Evolutionary conservation across 2,113 vertebrate species (phyloP).

Genomic region (Typhlomys cinereus): DNA sequence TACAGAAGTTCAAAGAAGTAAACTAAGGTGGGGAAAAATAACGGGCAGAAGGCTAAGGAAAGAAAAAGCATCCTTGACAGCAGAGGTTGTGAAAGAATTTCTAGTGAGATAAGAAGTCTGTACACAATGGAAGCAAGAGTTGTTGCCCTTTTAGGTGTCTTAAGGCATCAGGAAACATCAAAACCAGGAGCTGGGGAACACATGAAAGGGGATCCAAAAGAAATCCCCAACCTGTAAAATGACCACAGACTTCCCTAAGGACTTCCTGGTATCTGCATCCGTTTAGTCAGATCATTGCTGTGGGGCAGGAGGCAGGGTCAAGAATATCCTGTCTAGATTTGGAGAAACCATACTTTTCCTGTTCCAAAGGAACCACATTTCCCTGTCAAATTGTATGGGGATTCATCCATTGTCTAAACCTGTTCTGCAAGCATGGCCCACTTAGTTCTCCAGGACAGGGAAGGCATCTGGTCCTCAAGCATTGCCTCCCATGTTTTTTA

Average conservation of each 20-base stretch:
- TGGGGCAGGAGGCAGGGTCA: not conserved
- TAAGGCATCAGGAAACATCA: not conserved
- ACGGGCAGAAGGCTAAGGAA: not conserved
- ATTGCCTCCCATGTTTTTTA: not conserved
- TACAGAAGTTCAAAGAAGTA: slow-evolving; percentile 13
- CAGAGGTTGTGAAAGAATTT: not conserved
- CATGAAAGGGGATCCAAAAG: not conserved
- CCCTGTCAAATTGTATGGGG: not conserved
- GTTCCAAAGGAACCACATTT: not conserved
- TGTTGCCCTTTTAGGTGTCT: not conserved
- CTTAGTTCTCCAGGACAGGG: not conserved
- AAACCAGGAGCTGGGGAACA: not conserved
- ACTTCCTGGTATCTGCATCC: not conserved
- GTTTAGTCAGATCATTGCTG: not conserved
- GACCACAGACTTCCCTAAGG: not conserved
- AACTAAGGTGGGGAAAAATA: not conserved
- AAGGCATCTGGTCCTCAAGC: not conserved
- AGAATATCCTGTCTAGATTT: slow-evolving; percentile 2
- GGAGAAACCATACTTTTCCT: not conserved
- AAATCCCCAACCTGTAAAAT: not conserved
- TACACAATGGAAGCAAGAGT: not conserved
- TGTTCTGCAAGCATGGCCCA: not conserved
- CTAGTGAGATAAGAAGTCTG: not conserved
- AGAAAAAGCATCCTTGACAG: not conserved
- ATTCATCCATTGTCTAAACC: not conserved